Percentiles rank a stretch among this genome's conserved stretches.
phyloP scores from a whole-genome alignment of 2,888 invertebrate species.

The Aleiodes alternator region DNA sequence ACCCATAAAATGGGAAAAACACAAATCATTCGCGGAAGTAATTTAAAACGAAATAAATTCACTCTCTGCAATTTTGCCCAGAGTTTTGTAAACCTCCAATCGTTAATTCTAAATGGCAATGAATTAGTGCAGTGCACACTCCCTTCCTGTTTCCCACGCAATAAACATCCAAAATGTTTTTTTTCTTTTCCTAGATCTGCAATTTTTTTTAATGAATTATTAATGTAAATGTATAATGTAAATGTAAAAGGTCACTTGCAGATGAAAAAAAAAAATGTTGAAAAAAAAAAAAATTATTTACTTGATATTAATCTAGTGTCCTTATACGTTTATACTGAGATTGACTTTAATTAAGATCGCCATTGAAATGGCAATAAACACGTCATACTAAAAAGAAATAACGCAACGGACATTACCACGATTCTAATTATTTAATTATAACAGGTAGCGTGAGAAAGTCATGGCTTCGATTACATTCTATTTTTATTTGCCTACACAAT shows the following conservation, averaged over 20 bases:
- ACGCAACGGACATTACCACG: slow-evolving; percentile 47
- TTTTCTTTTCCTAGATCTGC: slow-evolving; percentile 1
- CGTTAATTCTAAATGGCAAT: slow-evolving; percentile 31
- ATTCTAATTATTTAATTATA: slow-evolving; percentile 45
- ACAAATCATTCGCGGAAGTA: slow-evolving; percentile 21
- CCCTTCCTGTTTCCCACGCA: slow-evolving; percentile 53
- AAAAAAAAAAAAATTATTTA: background rate
- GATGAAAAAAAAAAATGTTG: slow-evolving; percentile 5
- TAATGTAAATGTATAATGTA: slow-evolving; percentile 36
- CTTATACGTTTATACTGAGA: slow-evolving; percentile 33
- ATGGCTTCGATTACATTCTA: slow-evolving; percentile 16
- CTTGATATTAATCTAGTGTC: slow-evolving; percentile 43
- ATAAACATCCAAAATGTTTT: slow-evolving; percentile 39
- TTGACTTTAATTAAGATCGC: slow-evolving; percentile 47
- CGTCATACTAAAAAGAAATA: slow-evolving; percentile 45
- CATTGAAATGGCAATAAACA: slow-evolving; percentile 54
- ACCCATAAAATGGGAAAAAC: too few species aligned
- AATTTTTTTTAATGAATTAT: slow-evolving; percentile 13
- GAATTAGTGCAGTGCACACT: slow-evolving; percentile 24
- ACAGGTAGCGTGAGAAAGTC: slow-evolving; percentile 42
- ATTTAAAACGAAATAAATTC: slow-evolving; percentile 15
- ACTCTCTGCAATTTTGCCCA: too few species aligned
- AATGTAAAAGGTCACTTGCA: slow-evolving; percentile 28
- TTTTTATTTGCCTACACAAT: slow-evolving; percentile 15
- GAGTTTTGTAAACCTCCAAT: slow-evolving; percentile 12